A percentile compares a stretch with the other conserved stretches of the same genome.
Conservation (phyloP, 2,888 invertebrate genomes). For the Drosophila meridiana region DNA sequence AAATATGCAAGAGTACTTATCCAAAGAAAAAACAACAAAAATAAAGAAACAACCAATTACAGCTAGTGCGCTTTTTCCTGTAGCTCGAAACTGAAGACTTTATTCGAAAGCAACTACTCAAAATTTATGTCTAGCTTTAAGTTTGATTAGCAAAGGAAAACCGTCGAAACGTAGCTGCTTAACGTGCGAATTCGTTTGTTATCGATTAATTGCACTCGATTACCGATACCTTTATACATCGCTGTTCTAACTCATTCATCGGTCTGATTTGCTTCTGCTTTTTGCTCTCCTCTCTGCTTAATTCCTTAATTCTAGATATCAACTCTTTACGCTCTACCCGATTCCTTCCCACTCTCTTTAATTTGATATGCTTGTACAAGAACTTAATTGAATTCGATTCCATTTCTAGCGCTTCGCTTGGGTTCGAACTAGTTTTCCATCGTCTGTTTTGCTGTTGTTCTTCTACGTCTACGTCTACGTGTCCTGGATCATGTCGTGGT, state of each 20-base stretch:
- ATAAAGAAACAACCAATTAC: conserved; percentile 24
- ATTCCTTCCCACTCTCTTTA: neutral
- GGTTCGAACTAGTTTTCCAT: conserved; percentile 26
- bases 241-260: neutral
- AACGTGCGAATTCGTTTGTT: neutral
- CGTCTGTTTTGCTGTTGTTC: conserved; percentile 8
- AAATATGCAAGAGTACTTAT: conserved; percentile 33
- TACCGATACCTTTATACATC: conserved; percentile 5
- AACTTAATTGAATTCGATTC: conserved; percentile 15
- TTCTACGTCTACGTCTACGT: neutral
- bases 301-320: conserved; percentile 3
- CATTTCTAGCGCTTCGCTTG: neutral
- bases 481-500: neutral
- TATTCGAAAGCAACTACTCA: conserved; percentile 31
- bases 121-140: conserved; percentile 33
- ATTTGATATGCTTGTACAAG: conserved; percentile 18
- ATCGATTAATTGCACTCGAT: conserved; percentile 27
- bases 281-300: neutral
- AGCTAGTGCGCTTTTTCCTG: conserved; percentile 22
- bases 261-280: too few species aligned
- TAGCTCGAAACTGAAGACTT: conserved; percentile 18
- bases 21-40: conserved; percentile 9
- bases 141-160: conserved; percentile 19
- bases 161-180: conserved; percentile 1
- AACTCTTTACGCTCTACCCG: neutral